Conservation (phyloP, 2,888 invertebrate species). For the Ceraclea dissimilis region DNA sequence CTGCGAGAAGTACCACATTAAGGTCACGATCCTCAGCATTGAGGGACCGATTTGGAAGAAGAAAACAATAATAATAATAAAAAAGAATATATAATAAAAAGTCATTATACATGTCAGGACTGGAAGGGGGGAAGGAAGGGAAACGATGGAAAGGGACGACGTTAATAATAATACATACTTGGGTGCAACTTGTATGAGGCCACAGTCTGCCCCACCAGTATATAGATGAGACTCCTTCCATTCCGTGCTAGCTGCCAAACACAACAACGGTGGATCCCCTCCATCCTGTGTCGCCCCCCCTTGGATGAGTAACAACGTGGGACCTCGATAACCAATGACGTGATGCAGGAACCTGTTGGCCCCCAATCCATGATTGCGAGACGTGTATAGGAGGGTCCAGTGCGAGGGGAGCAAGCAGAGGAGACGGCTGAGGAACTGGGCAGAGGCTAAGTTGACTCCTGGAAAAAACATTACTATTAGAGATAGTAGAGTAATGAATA, state of each 20-base stretch:
- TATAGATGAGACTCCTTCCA: constrained; percentile 83
- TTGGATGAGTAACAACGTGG: constrained; percentile 55
- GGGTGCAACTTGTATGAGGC: constrained; percentile 68
- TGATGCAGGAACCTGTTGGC: constrained; percentile 84
- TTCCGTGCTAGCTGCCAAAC: constrained; percentile 68
- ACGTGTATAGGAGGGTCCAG: constrained; percentile 80
- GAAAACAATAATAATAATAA: too few relatives aligned
- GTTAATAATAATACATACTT: constrained; percentile 54
- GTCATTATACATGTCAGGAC: too few relatives aligned
- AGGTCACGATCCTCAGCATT: too few relatives aligned
- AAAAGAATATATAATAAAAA: too few relatives aligned
- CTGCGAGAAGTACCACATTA: too few relatives aligned
- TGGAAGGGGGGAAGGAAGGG: too few relatives aligned
- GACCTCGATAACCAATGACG: constrained; percentile 70
- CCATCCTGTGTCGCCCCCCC: constrained; percentile 32
- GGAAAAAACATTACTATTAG: constrained; percentile 2
- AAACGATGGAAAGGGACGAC: too few relatives aligned
- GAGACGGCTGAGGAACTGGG: constrained; percentile 55
- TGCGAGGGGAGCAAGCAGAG: constrained; percentile 65
- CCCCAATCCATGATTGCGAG: constrained; percentile 79
- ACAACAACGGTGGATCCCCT: constrained; percentile 52
- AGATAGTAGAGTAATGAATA: too few relatives aligned
- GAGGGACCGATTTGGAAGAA: too few relatives aligned
- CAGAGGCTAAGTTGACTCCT: constrained; percentile 30
- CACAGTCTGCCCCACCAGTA: constrained; percentile 75